Evolutionary conservation across 2,888 invertebrate species (phyloP).

Genomic region (Polyommatus iphigenia): DNA sequence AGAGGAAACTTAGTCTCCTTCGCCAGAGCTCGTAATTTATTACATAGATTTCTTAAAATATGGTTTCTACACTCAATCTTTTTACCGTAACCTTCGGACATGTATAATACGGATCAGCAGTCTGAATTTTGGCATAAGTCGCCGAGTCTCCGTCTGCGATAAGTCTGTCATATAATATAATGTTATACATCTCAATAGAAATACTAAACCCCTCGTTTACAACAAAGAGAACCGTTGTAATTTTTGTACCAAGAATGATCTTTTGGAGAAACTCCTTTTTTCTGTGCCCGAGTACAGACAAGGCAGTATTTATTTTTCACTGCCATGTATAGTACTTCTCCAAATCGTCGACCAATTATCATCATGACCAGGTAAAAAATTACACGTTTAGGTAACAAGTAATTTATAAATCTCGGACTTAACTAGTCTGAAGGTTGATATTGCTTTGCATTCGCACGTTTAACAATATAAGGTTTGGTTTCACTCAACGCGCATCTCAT

Average conservation of each 20-base stretch:
- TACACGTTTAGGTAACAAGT: too few species aligned
- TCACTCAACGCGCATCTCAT: slow-evolving; percentile 19
- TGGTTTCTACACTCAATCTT: background rate
- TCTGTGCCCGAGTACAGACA: slow-evolving; percentile 36
- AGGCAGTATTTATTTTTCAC: slow-evolving; percentile 38
- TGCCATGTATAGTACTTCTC: too few species aligned
- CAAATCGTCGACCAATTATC: slow-evolving; percentile 9
- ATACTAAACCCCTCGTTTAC: background rate
- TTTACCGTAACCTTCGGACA: background rate
- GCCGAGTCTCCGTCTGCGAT: too few species aligned
- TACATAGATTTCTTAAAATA: slow-evolving; percentile 19
- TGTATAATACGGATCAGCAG: background rate
- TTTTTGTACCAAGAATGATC: slow-evolving; percentile 28
- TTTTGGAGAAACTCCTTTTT: slow-evolving; percentile 17
- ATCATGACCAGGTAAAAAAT: too few species aligned
- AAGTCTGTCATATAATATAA: too few species aligned
- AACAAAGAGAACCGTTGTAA: background rate
- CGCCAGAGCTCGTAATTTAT: background rate
- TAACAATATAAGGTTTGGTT: slow-evolving; percentile 35
- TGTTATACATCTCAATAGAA: background rate
- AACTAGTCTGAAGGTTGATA: slow-evolving; percentile 20
- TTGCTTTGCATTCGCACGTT: slow-evolving; percentile 38
- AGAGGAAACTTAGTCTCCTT: too few species aligned
- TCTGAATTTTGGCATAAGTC: background rate
- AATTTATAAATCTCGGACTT: background rate